Evolutionary conservation across 1,140 invertebrate genomes (phyloP), one percentile per base, ranked within the genome.

Genomic region (Leptoteleia sp.): DNA sequence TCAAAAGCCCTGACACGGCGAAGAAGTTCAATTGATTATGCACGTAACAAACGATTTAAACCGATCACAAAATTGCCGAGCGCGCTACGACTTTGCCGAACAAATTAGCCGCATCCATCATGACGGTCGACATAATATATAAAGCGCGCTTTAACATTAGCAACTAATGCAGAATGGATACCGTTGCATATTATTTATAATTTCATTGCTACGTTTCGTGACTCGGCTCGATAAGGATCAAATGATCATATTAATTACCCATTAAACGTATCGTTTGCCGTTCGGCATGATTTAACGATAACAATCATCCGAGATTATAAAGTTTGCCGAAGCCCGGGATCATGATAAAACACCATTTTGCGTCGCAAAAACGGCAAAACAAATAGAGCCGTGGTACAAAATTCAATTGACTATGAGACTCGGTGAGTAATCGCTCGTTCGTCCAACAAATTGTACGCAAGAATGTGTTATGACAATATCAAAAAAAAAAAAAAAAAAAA

Each of bases 201-300:
- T 71, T 79, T 65, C 37, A 52, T 59, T 70, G 59, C 37, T 17
- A 42, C 13, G 59, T 72, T 79, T 75, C 77, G 71, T 79, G 71
- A 79, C 70, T 79, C 65, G 54, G 31, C 59, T 57, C 45, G 65
- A 76, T 79, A 79, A 75, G 29, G 33, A 76, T 79, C 77, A 70
- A 71, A 71, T 70, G 77, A 70, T 79, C 64, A 75, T 71, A 75
- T 79, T 75, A 75, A 79, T 79, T 79, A 71, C 62, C 52, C 71
- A 79, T 79, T 71, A 75, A 79, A 70, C 33, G 22, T 71, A 71
- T 61, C 71, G 42, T 54, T 47, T n/a, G 43, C 40, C 40, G 50
- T 75, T 79, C 43, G 17, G 52, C 65, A 71, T 70, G 76, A 75
- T 79, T 67, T 59, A 79, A 61, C 67, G 70, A 79, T 79, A 55